Evolutionary conservation across 1,140 invertebrate genomes (phyloP).

Genomic region (Cotesia glomerata): DNA sequence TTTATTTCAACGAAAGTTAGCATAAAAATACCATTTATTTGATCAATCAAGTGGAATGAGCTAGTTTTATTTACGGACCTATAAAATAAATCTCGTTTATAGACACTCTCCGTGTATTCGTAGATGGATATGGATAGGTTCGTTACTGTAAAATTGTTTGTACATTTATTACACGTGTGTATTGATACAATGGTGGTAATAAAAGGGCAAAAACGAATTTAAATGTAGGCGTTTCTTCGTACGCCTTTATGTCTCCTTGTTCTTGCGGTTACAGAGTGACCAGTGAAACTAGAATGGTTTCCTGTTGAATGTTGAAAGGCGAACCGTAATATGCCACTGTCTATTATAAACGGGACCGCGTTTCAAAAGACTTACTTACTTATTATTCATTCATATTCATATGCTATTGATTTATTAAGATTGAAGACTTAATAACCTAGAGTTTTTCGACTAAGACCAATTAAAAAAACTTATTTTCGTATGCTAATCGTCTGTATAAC

Average conservation of each 20-base stretch:
- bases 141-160: background rate
- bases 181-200: background rate
- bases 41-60: background rate
- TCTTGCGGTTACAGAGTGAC: constrained; percentile 13
- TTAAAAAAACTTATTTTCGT: too few species aligned
- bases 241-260: constrained; percentile 19
- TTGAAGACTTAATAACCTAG: too few species aligned
- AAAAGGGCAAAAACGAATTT: constrained; percentile 13
- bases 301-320: constrained; percentile 54
- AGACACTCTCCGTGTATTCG: constrained; percentile 12
- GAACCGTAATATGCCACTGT: constrained; percentile 38
- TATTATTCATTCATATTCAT: constrained; percentile 1
- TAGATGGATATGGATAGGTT: background rate
- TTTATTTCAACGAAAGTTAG: background rate
- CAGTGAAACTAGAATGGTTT: constrained; percentile 43
- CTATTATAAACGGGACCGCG: constrained; percentile 36
- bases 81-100: background rate
- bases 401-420: too few species aligned
- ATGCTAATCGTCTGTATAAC: too few species aligned
- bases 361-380: constrained; percentile 6
- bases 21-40: constrained; percentile 20
- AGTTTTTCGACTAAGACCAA: too few species aligned
- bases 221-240: constrained; percentile 14
- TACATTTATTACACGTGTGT: background rate
- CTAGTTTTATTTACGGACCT: background rate